A percentile compares a stretch with the other conserved stretches of the same genome.
Conservation (phyloP, 2,113 vertebrate genomes). For the Channa maculata region DNA sequence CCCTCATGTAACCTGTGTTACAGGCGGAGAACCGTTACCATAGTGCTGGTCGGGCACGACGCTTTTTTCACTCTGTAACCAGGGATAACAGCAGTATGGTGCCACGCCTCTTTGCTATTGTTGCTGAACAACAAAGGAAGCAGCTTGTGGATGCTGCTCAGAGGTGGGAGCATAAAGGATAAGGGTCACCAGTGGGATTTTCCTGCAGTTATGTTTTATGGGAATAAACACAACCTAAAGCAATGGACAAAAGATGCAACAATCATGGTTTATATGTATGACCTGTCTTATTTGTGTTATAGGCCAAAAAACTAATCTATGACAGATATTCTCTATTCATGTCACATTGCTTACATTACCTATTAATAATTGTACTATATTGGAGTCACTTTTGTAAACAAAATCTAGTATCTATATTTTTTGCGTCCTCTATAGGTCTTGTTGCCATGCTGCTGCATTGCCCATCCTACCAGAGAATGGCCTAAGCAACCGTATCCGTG, state of each 20-base stretch:
- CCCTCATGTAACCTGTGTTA: conserved; percentile 16
- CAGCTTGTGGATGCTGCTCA: conserved; percentile 87
- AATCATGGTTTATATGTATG: not conserved
- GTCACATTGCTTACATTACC: not conserved
- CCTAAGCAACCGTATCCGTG: conserved; percentile 90
- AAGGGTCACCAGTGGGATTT: not conserved
- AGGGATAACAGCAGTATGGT: conserved; percentile 82
- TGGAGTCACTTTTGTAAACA: not conserved
- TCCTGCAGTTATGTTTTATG: not conserved
- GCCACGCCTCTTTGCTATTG: conserved; percentile 92
- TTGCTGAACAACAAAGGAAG: conserved; percentile 91
- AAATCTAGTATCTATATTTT: not conserved
- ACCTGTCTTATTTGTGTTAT: not conserved
- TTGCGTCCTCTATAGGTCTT: conserved; percentile 78
- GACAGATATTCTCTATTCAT: not conserved
- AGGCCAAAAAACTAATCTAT: not conserved
- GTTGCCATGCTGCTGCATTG: conserved; percentile 78
- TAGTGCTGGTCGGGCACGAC: conserved; percentile 87
- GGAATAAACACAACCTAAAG: not conserved
- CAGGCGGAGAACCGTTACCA: conserved; percentile 88
- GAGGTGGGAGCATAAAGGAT: conserved; percentile 81
- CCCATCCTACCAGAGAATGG: conserved; percentile 90
- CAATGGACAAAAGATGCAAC: not conserved
- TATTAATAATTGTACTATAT: not conserved
- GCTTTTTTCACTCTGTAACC: conserved; percentile 88